A percentile compares a stretch with the other conserved stretches of the same genome.
These are phyloP conservation scores for Leiothrix lutea DNA, from an alignment of 2,113 vertebrate genomes.

Conservation along the genomic window DNA sequence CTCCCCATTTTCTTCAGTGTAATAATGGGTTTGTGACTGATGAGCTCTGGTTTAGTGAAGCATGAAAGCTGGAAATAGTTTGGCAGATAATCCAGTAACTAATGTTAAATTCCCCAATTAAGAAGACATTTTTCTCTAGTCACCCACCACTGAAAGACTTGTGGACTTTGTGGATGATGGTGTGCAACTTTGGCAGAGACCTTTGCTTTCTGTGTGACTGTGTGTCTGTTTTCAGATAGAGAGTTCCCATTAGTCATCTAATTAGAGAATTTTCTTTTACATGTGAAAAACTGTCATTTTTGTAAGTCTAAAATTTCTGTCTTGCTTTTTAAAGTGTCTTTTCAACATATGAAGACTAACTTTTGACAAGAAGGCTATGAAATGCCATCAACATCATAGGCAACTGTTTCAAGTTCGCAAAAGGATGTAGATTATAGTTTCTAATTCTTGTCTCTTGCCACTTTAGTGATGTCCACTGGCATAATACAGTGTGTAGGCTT, in stretches of 20 bases:
- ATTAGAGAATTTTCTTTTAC: background rate
- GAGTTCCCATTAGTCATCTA: background rate
- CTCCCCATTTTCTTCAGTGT: conserved; percentile 44
- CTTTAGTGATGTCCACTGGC: background rate
- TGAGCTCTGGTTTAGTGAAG: conserved; percentile 48
- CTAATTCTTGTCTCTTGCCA: background rate
- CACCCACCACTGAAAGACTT: background rate
- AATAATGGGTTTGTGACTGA: conserved; percentile 55
- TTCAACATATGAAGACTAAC: background rate
- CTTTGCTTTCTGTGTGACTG: background rate
- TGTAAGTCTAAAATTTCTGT: background rate
- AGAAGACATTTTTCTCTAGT: background rate
- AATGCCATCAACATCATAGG: background rate
- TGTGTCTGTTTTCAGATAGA: background rate
- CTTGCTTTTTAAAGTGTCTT: background rate
- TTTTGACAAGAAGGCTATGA: background rate
- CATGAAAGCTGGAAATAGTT: conserved; percentile 50
- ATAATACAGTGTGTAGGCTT: background rate
- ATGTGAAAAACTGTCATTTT: background rate
- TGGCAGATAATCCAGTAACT: conserved; percentile 38
- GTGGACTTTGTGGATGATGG: background rate
- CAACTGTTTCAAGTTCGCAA: background rate
- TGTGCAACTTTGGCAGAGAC: background rate
- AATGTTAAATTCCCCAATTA: conserved; percentile 1
- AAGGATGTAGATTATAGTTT: background rate